Conservation (phyloP, 2,888 invertebrate genomes). For the Argyresthia albistria region DNA sequence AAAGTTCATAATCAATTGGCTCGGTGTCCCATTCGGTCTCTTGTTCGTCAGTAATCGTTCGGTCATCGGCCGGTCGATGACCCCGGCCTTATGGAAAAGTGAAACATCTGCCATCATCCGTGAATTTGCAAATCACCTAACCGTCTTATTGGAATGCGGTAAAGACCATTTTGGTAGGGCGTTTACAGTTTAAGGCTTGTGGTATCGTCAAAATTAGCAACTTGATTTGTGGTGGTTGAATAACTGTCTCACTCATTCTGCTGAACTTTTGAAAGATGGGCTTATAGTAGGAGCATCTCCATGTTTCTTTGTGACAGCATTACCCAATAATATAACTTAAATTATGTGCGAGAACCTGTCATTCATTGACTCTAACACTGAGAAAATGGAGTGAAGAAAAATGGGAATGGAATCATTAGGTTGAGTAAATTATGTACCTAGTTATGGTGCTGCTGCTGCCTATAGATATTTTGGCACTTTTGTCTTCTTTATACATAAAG, state of each 20-base stretch:
- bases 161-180: not conserved
- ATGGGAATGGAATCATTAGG: no score
- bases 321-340: no score
- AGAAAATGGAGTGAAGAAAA: no score
- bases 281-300: no score
- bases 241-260: no score
- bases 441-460: no score
- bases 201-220: not conserved
- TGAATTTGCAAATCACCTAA: not conserved
- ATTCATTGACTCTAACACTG: no score
- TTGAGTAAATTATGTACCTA: no score
- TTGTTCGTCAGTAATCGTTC: slow-evolving; percentile 16
- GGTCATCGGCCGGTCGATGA: slow-evolving; percentile 39
- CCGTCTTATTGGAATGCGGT: not conserved
- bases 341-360: no score
- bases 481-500: not conserved
- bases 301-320: no score
- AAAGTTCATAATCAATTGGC: slow-evolving; percentile 4
- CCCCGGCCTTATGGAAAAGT: slow-evolving; percentile 23
- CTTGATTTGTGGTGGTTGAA: no score
- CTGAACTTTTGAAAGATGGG: no score
- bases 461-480: not conserved
- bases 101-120: slow-evolving; percentile 18
- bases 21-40: not conserved
- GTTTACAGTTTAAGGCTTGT: not conserved